Percentiles rank a stretch among this genome's conserved stretches.
These are phyloP conservation scores for Thinocorus orbignyianus DNA, from an alignment of 2,113 vertebrate species.

Conservation along the genomic window DNA sequence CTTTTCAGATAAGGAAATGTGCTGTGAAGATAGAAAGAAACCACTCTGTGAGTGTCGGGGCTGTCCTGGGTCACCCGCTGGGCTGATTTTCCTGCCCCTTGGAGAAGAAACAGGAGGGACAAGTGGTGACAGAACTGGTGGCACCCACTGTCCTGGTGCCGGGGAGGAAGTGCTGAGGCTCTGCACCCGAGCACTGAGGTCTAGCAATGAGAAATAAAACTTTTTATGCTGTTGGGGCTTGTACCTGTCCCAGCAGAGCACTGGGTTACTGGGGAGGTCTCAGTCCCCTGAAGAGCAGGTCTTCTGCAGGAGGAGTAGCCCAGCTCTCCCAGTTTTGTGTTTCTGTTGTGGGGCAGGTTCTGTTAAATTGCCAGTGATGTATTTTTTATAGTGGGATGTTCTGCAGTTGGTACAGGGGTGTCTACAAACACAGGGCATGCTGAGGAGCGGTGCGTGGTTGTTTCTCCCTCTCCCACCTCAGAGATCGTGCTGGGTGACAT, in stretches of 20 bases:
- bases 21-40: not conserved
- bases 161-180: not conserved
- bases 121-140: not conserved
- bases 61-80: not conserved
- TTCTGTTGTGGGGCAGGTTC: not conserved
- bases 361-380: rapidly evolving
- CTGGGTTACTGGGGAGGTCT: rapidly evolving
- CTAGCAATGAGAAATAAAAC: not conserved
- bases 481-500: not conserved
- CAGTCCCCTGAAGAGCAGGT: not conserved
- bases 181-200: rapidly evolving
- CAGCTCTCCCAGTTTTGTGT: not conserved
- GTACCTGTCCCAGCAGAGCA: not conserved
- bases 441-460: rapidly evolving
- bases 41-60: not conserved
- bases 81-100: not conserved
- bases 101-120: not conserved
- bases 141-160: not conserved
- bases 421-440: not conserved
- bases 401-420: not conserved
- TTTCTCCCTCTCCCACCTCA: not conserved
- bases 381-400: not conserved
- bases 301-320: not conserved
- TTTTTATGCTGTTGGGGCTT: not conserved
- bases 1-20: constrained; percentile 46